Percentiles rank a stretch among this genome's conserved stretches.
Evolutionary conservation across 2,113 vertebrate genomes (phyloP).

Genomic region (Empidonax traillii): DNA sequence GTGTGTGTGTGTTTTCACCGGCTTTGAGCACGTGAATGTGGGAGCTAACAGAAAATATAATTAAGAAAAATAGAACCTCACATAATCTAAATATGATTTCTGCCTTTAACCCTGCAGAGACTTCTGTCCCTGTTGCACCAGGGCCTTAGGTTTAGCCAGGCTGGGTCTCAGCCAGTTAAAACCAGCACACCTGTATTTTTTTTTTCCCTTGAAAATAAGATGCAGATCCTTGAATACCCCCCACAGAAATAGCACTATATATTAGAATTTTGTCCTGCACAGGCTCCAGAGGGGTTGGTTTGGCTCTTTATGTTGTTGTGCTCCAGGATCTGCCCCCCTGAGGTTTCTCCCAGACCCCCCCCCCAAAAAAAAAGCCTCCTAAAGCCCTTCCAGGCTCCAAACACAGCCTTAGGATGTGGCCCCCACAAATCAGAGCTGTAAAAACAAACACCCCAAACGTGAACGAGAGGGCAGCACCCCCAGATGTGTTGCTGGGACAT

Average conservation of each 20-base stretch:
- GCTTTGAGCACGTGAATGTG: neutral
- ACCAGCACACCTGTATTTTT: neutral
- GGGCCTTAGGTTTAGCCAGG: neutral
- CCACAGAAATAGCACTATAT: neutral
- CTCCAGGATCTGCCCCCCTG: neutral
- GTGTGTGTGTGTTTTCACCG: neutral
- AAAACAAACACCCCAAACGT: neutral
- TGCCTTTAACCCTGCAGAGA: neutral
- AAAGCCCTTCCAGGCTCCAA: neutral
- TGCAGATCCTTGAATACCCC: neutral
- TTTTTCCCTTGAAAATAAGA: neutral
- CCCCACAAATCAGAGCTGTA: neutral
- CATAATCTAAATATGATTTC: fast-evolving
- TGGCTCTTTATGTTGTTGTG: too few relatives aligned
- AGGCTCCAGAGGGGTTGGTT: neutral
- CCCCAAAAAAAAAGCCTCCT: neutral
- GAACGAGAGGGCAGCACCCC: neutral
- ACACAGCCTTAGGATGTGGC: neutral
- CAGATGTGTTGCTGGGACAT: neutral
- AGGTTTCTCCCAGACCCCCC: neutral
- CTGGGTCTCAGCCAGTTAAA: neutral
- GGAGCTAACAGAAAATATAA: neutral
- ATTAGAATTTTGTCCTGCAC: neutral
- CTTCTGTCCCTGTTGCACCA: neutral
- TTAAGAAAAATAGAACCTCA: too few relatives aligned